phyloP scores from a whole-genome alignment of 2,113 vertebrate species.

The Cacatua alba region DNA sequence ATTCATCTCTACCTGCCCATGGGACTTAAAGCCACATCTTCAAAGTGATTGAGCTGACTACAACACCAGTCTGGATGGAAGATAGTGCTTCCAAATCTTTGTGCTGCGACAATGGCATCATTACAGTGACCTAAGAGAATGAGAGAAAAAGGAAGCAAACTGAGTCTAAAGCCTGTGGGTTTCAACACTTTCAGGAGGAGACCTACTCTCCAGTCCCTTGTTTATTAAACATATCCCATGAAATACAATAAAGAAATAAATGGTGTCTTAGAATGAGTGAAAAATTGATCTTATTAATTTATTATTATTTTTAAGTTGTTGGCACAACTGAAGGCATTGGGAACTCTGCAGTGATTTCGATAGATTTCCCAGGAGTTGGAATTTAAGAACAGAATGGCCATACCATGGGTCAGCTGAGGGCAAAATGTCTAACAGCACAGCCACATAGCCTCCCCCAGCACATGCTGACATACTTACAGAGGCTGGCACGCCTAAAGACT shows the following conservation, averaged over 20 bases:
- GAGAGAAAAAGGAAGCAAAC: background rate
- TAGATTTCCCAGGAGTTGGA: slow-evolving; percentile 2
- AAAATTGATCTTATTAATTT: background rate
- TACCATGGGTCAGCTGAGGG: background rate
- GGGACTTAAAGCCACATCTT: background rate
- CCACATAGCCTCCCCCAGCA: background rate
- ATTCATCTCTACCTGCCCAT: background rate
- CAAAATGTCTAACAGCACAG: slow-evolving; percentile 6
- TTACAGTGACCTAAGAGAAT: background rate
- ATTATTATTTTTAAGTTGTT: background rate
- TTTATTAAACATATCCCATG: background rate
- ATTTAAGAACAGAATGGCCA: slow-evolving; percentile 38
- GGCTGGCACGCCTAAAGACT: slow-evolving; percentile 11
- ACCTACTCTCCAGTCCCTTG: background rate
- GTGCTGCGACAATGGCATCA: background rate
- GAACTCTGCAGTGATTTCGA: background rate
- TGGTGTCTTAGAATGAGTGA: background rate
- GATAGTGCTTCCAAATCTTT: background rate
- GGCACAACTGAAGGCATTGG: background rate
- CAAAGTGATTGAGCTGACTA: background rate
- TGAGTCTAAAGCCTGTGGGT: rapidly evolving
- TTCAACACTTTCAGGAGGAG: background rate
- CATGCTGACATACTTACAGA: slow-evolving; percentile 15
- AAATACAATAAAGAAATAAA: background rate
- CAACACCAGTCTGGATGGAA: background rate